Conservation (phyloP, 1,140 invertebrate genomes). For the Eueides isabella region DNA sequence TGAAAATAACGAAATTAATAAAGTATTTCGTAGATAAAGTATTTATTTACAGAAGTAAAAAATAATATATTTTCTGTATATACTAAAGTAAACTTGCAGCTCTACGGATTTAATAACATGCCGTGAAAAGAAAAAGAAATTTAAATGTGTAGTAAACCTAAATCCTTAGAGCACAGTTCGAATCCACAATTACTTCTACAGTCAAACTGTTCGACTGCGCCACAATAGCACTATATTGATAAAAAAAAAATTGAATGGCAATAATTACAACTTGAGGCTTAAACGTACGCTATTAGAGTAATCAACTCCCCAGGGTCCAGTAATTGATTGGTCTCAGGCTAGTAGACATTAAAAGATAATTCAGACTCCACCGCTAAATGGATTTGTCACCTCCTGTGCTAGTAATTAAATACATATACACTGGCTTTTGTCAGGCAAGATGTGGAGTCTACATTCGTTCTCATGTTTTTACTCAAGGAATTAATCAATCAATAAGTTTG, state of each 20-base stretch:
- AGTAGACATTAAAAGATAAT: slow-evolving; percentile 76
- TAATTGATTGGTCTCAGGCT: slow-evolving; percentile 73
- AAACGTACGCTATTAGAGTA: slow-evolving; percentile 1
- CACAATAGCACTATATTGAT: not conserved
- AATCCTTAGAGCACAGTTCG: not conserved
- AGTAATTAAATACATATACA: slow-evolving; percentile 75
- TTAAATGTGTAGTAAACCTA: not conserved
- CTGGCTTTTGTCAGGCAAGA: slow-evolving; percentile 42
- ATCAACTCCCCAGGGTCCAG: slow-evolving; percentile 57
- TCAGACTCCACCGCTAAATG: slow-evolving; percentile 64
- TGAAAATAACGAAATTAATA: no score
- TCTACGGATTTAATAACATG: not conserved
- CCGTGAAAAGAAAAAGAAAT: no score
- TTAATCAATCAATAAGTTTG: slow-evolving; percentile 31
- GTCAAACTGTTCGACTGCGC: not conserved
- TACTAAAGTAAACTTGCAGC: no score
- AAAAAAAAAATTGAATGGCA: not conserved
- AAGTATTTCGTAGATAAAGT: no score
- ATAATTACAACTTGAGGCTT: slow-evolving; percentile 4
- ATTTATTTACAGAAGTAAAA: no score
- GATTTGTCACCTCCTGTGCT: slow-evolving; percentile 75
- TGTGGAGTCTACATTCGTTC: not conserved
- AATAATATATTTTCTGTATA: no score
- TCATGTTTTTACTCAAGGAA: slow-evolving; percentile 30
- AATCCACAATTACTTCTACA: not conserved